Conservation (phyloP, 1,140 invertebrate species). For the Drosophila funebris region DNA sequence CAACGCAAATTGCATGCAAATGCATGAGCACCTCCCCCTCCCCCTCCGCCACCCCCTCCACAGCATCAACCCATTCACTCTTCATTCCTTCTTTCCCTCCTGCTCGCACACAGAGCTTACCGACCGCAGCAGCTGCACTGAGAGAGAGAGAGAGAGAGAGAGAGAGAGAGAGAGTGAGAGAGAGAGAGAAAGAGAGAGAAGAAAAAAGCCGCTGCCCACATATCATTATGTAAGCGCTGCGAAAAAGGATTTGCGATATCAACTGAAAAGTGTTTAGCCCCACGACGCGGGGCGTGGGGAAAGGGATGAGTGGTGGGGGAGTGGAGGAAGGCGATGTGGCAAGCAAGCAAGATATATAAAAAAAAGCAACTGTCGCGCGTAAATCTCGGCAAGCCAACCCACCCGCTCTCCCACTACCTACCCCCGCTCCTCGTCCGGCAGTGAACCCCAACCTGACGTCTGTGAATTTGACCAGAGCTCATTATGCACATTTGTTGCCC, state of each 20-base stretch:
- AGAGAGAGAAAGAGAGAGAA: too few species aligned
- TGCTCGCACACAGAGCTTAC: background rate
- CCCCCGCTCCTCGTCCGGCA: background rate
- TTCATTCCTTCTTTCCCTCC: too few species aligned
- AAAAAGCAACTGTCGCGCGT: constrained; percentile 65
- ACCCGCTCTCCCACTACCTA: too few species aligned
- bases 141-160: too few species aligned
- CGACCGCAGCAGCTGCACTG: constrained; percentile 42
- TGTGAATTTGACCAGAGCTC: constrained; percentile 68
- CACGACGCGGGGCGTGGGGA: constrained; percentile 3
- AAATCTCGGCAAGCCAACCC: constrained; percentile 58
- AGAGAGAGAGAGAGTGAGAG: too few species aligned
- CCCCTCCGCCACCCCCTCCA: background rate
- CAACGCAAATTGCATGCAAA: constrained; percentile 56
- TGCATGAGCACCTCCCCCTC: background rate
- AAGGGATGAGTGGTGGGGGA: background rate
- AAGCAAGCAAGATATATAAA: constrained; percentile 3
- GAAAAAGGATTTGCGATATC: constrained; percentile 75
- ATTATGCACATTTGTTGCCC: constrained; percentile 82
- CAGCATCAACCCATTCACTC: background rate
- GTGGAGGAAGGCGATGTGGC: background rate
- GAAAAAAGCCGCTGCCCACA: constrained; percentile 50
- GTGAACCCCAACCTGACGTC: constrained; percentile 19
- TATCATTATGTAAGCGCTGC: constrained; percentile 75
- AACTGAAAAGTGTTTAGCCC: constrained; percentile 70